phyloP scores from a whole-genome alignment of 2,888 invertebrate genomes.

The Trimorus sp. region DNA sequence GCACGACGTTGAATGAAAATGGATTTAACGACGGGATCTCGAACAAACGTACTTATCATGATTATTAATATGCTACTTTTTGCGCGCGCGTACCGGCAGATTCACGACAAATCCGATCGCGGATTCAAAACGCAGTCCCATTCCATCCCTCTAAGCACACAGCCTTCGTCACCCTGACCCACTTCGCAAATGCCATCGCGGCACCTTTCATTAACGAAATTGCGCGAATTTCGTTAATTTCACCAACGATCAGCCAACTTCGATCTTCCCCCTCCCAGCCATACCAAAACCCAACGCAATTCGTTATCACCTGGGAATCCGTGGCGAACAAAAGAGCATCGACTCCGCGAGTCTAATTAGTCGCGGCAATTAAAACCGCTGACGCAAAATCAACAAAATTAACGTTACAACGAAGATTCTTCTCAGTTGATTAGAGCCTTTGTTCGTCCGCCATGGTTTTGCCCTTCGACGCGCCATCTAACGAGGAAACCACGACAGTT shows the following conservation, averaged over 20 bases:
- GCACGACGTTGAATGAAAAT: no score
- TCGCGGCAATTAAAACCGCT: conserved; percentile 9
- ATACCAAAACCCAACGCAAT: no score
- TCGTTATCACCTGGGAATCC: no score
- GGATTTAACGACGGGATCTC: no score
- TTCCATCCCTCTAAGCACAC: no score
- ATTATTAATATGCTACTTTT: no score
- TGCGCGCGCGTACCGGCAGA: no score
- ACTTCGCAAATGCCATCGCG: conserved; percentile 15
- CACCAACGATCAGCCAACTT: no score
- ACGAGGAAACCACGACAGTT: conserved; percentile 41
- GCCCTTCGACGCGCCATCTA: conserved; percentile 20
- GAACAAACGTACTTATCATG: no score
- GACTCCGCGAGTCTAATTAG: conserved; percentile 32
- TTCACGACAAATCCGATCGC: no score
- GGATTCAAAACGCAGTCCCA: no score
- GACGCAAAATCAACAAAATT: conserved; percentile 17
- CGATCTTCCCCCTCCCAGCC: no score
- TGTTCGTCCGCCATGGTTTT: conserved; percentile 13
- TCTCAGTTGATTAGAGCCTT: conserved; percentile 39
- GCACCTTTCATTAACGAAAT: conserved; percentile 42
- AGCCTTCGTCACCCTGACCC: conserved; percentile 4
- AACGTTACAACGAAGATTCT: conserved; percentile 20
- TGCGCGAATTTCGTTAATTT: conserved; percentile 27
- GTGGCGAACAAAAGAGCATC: conserved; percentile 3